Percentiles rank a stretch among this genome's conserved stretches.
Conservation (phyloP, 1,140 invertebrate species). For the Cydia pomonella region DNA sequence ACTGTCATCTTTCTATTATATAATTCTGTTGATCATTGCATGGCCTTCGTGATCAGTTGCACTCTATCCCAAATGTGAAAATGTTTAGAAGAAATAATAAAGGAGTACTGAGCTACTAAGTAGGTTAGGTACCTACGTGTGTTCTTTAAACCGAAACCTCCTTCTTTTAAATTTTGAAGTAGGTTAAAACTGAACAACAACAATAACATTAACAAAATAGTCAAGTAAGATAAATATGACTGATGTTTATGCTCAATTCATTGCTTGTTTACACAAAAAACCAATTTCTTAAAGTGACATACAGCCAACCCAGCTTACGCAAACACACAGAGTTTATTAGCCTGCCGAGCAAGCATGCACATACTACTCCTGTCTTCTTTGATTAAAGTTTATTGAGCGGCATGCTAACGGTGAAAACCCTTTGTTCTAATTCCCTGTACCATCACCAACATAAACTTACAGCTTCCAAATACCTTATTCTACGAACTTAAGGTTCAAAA, state of each 20-base stretch:
- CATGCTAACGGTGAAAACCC: conserved; percentile 53
- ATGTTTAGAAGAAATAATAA: too few relatives aligned
- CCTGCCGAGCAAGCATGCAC: conserved; percentile 20
- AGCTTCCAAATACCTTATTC: conserved; percentile 24
- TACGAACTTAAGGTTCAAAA: conserved; percentile 28
- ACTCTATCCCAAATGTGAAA: too few relatives aligned
- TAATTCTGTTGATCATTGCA: too few relatives aligned
- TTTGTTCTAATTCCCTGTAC: conserved; percentile 55
- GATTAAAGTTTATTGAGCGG: conserved; percentile 60
- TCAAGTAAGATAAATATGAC: neutral
- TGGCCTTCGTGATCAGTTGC: too few relatives aligned
- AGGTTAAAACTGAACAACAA: neutral
- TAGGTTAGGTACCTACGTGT: neutral
- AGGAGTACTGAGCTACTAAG: neutral
- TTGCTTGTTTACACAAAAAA: neutral
- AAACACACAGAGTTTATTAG: conserved; percentile 27
- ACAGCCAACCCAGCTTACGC: conserved; percentile 23
- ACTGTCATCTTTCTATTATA: too few relatives aligned
- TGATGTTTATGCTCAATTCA: neutral
- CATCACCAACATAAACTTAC: conserved; percentile 39
- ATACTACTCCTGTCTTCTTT: conserved; percentile 42
- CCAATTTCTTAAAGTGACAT: conserved; percentile 19
- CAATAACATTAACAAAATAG: neutral
- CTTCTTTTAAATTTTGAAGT: too few relatives aligned
- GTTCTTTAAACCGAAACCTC: neutral